Percentiles rank a stretch among this genome's conserved stretches.
Evolutionary conservation across 2,113 vertebrate species (phyloP).

Genomic region (Lichenostomus cassidix): DNA sequence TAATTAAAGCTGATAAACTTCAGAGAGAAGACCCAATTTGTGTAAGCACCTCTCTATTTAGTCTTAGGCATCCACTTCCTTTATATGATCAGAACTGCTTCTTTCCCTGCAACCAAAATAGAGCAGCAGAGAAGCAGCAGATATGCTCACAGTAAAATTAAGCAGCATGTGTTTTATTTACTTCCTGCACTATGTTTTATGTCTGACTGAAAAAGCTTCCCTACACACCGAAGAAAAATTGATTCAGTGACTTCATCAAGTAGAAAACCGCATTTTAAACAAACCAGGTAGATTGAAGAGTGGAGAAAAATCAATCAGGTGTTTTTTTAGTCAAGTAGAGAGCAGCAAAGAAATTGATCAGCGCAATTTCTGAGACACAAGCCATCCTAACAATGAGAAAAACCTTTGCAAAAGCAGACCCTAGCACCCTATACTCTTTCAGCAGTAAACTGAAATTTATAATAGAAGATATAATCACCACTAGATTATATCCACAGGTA

Average conservation of each 20-base stretch:
- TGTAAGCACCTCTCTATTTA: background rate
- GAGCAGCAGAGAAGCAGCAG: background rate
- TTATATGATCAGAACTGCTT: background rate
- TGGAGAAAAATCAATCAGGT: slow-evolving; percentile 18
- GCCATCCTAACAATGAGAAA: background rate
- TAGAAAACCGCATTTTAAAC: background rate
- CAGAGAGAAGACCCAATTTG: background rate
- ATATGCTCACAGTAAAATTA: background rate
- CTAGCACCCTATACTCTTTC: background rate
- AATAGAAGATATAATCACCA: background rate
- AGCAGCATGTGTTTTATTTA: background rate
- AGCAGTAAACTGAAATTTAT: background rate
- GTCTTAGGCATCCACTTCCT: background rate
- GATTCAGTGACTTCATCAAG: background rate
- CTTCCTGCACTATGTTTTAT: background rate
- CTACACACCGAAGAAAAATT: background rate
- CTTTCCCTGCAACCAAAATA: background rate
- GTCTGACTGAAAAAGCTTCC: background rate
- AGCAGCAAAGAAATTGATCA: background rate
- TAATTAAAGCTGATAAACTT: slow-evolving; percentile 1
- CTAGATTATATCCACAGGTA: background rate
- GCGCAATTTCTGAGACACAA: background rate
- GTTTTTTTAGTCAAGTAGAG: background rate
- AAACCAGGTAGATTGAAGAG: background rate
- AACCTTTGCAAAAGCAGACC: background rate